Evolutionary conservation across 2,113 vertebrate species (phyloP).

Genomic region (Callithrix jacchus): DNA sequence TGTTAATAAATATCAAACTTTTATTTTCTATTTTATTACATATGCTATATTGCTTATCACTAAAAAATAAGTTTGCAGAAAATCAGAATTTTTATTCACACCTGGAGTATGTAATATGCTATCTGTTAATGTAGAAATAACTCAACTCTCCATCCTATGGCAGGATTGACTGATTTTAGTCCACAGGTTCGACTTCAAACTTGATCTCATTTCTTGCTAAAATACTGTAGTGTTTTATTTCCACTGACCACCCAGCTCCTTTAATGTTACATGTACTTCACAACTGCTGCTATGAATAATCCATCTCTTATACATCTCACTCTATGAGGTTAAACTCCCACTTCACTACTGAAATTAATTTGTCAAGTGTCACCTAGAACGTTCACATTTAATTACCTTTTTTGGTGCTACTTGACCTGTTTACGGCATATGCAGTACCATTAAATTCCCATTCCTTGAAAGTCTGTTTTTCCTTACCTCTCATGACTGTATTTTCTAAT

Average conservation of each 20-base stretch:
- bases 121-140: neutral
- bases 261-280: neutral
- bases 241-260: neutral
- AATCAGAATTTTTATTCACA: slow-evolving; percentile 1
- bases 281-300: neutral
- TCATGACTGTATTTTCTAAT: neutral
- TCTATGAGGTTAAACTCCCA: neutral
- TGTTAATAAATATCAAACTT: neutral
- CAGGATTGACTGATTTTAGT: neutral
- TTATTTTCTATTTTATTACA: neutral
- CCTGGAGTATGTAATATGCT: neutral
- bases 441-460: neutral
- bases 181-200: neutral
- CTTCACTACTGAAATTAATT: neutral
- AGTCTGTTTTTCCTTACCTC: neutral
- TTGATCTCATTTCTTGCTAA: neutral
- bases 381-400: slow-evolving; percentile 16
- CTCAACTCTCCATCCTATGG: neutral
- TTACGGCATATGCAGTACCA: neutral
- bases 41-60: neutral
- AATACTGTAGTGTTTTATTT: neutral
- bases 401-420: neutral
- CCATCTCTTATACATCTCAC: neutral
- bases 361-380: neutral
- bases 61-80: neutral